Conservation (phyloP, 2,888 invertebrate genomes). For the Chrysina gloriosa region DNA sequence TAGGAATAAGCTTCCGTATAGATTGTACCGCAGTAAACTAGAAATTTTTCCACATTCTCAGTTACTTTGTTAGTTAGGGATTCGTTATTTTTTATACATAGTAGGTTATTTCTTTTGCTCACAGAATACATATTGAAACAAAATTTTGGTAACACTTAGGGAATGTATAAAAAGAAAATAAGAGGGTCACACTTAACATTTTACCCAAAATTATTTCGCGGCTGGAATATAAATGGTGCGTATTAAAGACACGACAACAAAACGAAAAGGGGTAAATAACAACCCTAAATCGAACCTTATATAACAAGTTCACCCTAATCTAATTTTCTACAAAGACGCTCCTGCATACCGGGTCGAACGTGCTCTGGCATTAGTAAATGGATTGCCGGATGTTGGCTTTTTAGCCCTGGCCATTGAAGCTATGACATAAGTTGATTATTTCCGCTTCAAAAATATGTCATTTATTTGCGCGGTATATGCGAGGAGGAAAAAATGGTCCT, state of each 20-base stretch:
- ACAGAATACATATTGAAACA: too few relatives aligned
- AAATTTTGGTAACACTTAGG: too few relatives aligned
- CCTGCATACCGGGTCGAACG: slow-evolving; percentile 50
- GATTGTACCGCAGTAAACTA: too few relatives aligned
- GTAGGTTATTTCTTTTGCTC: too few relatives aligned
- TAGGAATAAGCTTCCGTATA: too few relatives aligned
- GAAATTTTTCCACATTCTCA: too few relatives aligned
- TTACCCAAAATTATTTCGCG: slow-evolving; percentile 14
- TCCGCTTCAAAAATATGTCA: slow-evolving; percentile 41
- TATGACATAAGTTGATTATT: slow-evolving; percentile 43
- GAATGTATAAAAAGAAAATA: too few relatives aligned
- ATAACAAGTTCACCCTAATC: slow-evolving; percentile 49
- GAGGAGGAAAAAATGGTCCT: slow-evolving; percentile 32
- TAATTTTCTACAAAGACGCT: slow-evolving; percentile 50
- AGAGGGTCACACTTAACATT: slow-evolving; percentile 15
- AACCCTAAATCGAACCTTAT: slow-evolving; percentile 48
- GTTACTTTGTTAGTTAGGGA: too few relatives aligned
- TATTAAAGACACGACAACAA: slow-evolving; percentile 19
- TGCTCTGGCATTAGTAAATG: slow-evolving; percentile 51
- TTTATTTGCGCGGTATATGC: slow-evolving; percentile 24
- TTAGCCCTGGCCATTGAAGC: slow-evolving; percentile 43
- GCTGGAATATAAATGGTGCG: slow-evolving; percentile 17
- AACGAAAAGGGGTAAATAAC: slow-evolving; percentile 44
- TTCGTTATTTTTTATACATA: too few relatives aligned
- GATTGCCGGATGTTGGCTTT: slow-evolving; percentile 54